Base-by-base conservation (phyloP, 2,113 vertebrate genomes). In the Calidris pugnax region DNA sequence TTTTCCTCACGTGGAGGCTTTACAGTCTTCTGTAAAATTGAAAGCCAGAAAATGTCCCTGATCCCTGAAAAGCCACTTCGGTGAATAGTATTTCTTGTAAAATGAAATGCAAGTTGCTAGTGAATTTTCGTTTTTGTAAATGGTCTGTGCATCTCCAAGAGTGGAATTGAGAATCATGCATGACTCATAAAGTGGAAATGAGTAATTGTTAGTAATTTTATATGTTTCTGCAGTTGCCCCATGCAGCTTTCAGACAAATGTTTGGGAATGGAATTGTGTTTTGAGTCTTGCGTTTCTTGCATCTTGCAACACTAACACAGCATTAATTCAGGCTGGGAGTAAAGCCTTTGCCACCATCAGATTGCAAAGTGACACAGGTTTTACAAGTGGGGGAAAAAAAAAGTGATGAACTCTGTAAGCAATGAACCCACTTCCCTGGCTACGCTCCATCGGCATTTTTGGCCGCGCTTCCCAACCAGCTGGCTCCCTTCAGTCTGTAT, bases 401-500 rank as follows among this genome's bases (percentile, higher is more conserved):
- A 41, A 79, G 79, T 18, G 66, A 53, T 77, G 77, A 87, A 67
- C 56, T 79, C 79, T 48, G 69, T 60, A 32, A 94, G 87, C 91
- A 91, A 26, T 64, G 86, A 96, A 55, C 57, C 57, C 71, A 4
- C 75, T 89, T 92, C 35, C 55, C 80, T 96, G 96, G 95, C 94
- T 23, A 0, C 2, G 2, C 28, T 80, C 94, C 86, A 47, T 4
- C 9, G 22, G 64, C 14, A 6, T 84, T 94, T 88, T 94, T 96
- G 95, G 94, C 97, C 0, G 1, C 0, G 15, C 55, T 10, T 30
- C 41, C 22, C 35, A 69, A 89, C 50, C 97, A 94, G 83, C 87
- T 96, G 91, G 69, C 90, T 94, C 41, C 90, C 80, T 85, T 94
- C 89, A 56, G 59, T 83, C 89, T 96, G 64, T 89, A 67, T 93